phyloP scores from a whole-genome alignment of 2,888 invertebrate genomes.

The Rotaria socialis region DNA sequence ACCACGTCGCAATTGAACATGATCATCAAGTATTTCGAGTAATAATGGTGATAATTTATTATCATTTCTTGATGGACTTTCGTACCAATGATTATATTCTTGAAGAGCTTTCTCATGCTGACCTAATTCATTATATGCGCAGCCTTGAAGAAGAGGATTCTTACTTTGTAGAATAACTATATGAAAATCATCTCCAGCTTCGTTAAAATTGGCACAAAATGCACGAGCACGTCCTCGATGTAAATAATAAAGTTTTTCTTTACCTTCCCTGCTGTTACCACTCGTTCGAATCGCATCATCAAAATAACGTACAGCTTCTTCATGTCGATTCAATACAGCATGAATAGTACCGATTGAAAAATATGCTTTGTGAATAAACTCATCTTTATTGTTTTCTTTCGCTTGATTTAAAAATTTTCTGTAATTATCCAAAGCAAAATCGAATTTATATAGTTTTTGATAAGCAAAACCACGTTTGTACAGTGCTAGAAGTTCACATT shows the following conservation, averaged over 20 bases:
- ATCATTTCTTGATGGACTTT: too few species aligned
- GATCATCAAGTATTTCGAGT: too few species aligned
- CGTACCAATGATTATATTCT: not conserved
- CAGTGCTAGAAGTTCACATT: not conserved
- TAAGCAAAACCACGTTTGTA: slow-evolving; percentile 1
- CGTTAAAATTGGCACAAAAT: not conserved
- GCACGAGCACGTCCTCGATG: not conserved
- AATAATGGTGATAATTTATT: too few species aligned
- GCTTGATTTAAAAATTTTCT: not conserved
- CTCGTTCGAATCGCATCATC: not conserved
- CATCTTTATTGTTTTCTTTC: too few species aligned
- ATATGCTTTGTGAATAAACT: not conserved
- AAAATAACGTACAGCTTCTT: not conserved
- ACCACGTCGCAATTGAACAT: not conserved
- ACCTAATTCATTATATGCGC: slow-evolving; percentile 30
- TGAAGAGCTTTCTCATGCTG: not conserved
- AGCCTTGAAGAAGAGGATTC: not conserved
- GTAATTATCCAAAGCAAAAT: not conserved
- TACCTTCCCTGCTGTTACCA: not conserved
- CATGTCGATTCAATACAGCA: not conserved
- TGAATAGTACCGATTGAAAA: not conserved
- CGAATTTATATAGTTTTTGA: not conserved
- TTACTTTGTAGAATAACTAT: not conserved
- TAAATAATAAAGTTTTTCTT: not conserved
- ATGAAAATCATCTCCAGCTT: not conserved